Evolutionary conservation across 1,140 invertebrate species (phyloP).

Genomic region (Pissodes strobi): DNA sequence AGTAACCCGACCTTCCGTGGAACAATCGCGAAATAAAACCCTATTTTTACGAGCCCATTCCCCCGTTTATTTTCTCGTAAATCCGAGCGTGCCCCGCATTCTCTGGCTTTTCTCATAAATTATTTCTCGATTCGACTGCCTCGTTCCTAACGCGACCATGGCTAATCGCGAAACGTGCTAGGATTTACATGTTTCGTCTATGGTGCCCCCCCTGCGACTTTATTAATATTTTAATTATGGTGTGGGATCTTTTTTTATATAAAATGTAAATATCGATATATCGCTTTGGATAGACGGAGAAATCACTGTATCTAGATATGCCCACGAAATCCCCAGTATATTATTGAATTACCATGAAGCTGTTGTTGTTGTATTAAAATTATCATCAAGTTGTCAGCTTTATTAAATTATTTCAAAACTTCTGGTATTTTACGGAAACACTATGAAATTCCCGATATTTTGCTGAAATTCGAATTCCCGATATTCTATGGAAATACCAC

Average conservation of each 20-base stretch:
- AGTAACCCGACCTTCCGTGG: slow-evolving; percentile 16
- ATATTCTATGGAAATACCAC: too few relatives aligned
- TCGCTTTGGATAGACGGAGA: too few relatives aligned
- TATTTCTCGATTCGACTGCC: slow-evolving; percentile 28
- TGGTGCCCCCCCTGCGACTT: not conserved
- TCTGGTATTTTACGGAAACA: too few relatives aligned
- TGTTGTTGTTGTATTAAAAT: too few relatives aligned
- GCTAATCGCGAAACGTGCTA: slow-evolving; percentile 29
- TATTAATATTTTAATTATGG: slow-evolving; percentile 2
- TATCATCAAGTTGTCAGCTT: too few relatives aligned
- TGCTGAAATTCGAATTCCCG: too few relatives aligned
- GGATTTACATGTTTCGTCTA: slow-evolving; percentile 29
- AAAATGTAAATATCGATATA: too few relatives aligned
- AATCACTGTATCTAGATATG: too few relatives aligned
- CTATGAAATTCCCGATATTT: too few relatives aligned
- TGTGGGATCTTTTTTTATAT: not conserved
- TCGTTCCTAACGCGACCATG: slow-evolving; percentile 25
- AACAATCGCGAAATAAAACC: slow-evolving; percentile 14
- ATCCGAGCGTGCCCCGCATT: slow-evolving; percentile 17
- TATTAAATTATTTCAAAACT: too few relatives aligned
- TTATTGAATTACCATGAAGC: too few relatives aligned
- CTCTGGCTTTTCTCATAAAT: slow-evolving; percentile 29
- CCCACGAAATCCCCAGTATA: too few relatives aligned
- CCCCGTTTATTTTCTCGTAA: slow-evolving; percentile 25
- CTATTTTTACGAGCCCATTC: slow-evolving; percentile 25